Evolutionary conservation across 1,140 invertebrate genomes (phyloP).

Genomic region (Neoseiulus cucumeris): DNA sequence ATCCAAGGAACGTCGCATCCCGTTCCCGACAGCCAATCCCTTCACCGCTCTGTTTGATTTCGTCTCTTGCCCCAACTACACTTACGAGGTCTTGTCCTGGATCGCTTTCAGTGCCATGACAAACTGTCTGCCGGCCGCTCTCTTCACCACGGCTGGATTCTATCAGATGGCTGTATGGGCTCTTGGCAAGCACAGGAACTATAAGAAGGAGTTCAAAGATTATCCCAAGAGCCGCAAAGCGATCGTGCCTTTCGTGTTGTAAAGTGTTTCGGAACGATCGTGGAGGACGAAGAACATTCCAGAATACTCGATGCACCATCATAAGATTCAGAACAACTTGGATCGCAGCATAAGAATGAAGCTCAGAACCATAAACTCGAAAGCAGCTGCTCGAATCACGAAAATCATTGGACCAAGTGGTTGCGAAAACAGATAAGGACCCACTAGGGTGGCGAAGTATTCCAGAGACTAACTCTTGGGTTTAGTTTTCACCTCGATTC

Average conservation of each 20-base stretch:
- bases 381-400: no score
- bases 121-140: slow-evolving; percentile 68
- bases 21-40: slow-evolving; percentile 65
- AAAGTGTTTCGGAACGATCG: slow-evolving; percentile 26
- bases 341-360: no score
- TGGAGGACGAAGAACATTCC: no score
- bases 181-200: slow-evolving; percentile 76
- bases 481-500: no score
- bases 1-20: slow-evolving; percentile 65
- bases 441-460: no score
- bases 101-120: slow-evolving; percentile 82
- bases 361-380: no score
- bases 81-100: slow-evolving; percentile 91
- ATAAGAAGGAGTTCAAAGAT: slow-evolving; percentile 88
- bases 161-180: slow-evolving; percentile 98
- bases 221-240: slow-evolving; percentile 78
- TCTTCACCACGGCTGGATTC: slow-evolving; percentile 77
- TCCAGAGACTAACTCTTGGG: no score
- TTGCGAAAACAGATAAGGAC: no score
- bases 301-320: no score
- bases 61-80: slow-evolving; percentile 97
- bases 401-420: no score
- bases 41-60: slow-evolving; percentile 68
- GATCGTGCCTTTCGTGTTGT: slow-evolving; percentile 83
- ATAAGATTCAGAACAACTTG: no score